A percentile compares a stretch with the other conserved stretches of the same genome.
Conservation (phyloP, 2,888 invertebrate species). For the Tricholauxania praeusta region DNA sequence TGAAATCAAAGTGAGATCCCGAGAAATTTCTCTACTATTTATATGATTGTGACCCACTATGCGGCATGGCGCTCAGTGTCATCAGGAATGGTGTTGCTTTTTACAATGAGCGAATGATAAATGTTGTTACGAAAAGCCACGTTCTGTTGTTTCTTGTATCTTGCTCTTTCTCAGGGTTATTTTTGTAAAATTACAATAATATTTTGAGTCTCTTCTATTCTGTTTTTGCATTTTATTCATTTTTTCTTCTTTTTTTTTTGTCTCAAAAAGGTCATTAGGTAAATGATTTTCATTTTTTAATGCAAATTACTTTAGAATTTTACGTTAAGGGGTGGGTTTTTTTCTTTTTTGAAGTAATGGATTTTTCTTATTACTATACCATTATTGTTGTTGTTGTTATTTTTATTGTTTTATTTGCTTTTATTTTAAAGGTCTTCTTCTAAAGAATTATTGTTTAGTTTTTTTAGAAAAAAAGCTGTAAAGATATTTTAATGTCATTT, state of each 20-base stretch:
- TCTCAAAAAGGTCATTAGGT: constrained; percentile 31
- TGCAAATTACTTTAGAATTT: background rate
- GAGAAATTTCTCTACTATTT: no score
- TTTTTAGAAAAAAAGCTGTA: no score
- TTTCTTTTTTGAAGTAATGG: constrained; percentile 5
- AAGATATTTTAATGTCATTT: background rate
- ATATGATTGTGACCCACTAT: no score
- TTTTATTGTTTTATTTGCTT: background rate
- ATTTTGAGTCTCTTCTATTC: background rate
- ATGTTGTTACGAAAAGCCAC: background rate
- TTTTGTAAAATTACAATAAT: background rate
- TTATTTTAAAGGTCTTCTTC: background rate
- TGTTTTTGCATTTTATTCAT: background rate
- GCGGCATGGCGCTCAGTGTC: no score
- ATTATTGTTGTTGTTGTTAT: background rate
- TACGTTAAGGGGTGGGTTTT: background rate
- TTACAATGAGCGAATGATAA: background rate
- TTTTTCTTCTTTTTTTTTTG: background rate
- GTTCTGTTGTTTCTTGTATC: background rate
- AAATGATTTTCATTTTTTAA: constrained; percentile 38
- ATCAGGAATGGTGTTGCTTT: no score
- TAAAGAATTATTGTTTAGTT: background rate
- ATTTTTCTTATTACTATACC: background rate
- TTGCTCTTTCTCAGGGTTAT: background rate
- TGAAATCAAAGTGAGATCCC: no score